Base-by-base conservation (phyloP, 92 coral and sea anemone species). In the Porites lobata region DNA sequence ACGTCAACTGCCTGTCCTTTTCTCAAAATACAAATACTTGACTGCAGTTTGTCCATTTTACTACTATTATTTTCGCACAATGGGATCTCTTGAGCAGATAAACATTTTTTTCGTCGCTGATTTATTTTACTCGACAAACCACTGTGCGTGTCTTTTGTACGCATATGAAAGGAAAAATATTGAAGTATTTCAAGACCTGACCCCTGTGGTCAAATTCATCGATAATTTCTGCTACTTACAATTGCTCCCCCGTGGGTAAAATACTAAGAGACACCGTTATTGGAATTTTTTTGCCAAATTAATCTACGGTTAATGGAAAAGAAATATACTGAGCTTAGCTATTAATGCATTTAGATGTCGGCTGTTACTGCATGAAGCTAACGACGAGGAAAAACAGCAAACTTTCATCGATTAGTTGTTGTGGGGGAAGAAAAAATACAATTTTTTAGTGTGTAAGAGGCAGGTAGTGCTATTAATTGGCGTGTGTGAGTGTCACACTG, bases 231-330 rank as follows among this genome's bases (percentile, higher is more conserved):
- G 29, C 74, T 76, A 7, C 79, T 43, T 62, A 86, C 93, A 90
- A 86, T 90, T 81, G 85, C 91, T 75, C 91, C 91, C 88, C 93
- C 76, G 88, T 69, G 38, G 91, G 69, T 59, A 67, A 50, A 11
- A 80, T 77, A 80, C 84, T 86, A 90, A 59, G 73, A 53, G 61
- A 26, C 83, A 69, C 88, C 84, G 87, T 75, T 86, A 66, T 81
- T 90, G 91, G 88, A 90, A 90, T 90, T 90, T 26, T 54, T 86
- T 75, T 61, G 61, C 58, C 64, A 75, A 84, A 62, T 61, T 62
- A 73, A 75, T 63, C 26, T 63, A 29, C 14, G 50, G 72, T 63
- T 58, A 52, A 62, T 47, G 74, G 64, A 1, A 22, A 74, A 64
- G 80, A 75, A 59, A 83, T 19, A 32, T 20, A 22, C 10, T 79